Conservation (phyloP, 1,140 invertebrate genomes). For the Drosophila arawakana region DNA sequence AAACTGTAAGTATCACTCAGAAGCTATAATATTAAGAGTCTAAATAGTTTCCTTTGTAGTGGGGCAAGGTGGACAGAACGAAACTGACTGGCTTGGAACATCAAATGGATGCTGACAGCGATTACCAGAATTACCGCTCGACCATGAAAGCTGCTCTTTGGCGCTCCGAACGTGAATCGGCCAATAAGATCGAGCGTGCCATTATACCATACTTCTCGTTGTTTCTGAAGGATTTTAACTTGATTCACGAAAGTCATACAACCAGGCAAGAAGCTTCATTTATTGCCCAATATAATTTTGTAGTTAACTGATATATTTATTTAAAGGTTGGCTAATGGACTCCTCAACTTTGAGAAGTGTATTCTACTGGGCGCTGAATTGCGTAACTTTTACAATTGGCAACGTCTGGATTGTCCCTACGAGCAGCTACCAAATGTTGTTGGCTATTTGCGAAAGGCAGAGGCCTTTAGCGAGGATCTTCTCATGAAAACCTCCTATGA, state of each 20-base stretch:
- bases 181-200: slow-evolving; percentile 92
- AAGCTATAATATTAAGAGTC: not conserved
- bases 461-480: slow-evolving; percentile 92
- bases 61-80: slow-evolving; percentile 93
- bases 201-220: slow-evolving; percentile 96
- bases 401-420: slow-evolving; percentile 93
- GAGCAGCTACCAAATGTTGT: slow-evolving; percentile 91
- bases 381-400: slow-evolving; percentile 93
- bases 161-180: slow-evolving; percentile 91
- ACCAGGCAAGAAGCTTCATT: slow-evolving; percentile 33
- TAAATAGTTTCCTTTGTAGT: slow-evolving; percentile 85
- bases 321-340: slow-evolving; percentile 90
- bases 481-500: slow-evolving; percentile 93
- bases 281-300: not conserved
- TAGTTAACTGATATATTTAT: not conserved
- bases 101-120: slow-evolving; percentile 95
- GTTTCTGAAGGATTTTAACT: slow-evolving; percentile 95
- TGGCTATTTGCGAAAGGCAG: slow-evolving; percentile 91
- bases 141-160: slow-evolving; percentile 96
- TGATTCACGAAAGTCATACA: slow-evolving; percentile 91
- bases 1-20: slow-evolving; percentile 90
- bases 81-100: slow-evolving; percentile 95
- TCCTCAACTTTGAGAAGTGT: slow-evolving; percentile 94
- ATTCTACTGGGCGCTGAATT: slow-evolving; percentile 93
- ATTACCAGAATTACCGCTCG: slow-evolving; percentile 94